These are phyloP conservation scores for Notoglanidium macrostoma DNA, from an alignment of 2,797 vertebrate genomes.

Conservation along the genomic window DNA sequence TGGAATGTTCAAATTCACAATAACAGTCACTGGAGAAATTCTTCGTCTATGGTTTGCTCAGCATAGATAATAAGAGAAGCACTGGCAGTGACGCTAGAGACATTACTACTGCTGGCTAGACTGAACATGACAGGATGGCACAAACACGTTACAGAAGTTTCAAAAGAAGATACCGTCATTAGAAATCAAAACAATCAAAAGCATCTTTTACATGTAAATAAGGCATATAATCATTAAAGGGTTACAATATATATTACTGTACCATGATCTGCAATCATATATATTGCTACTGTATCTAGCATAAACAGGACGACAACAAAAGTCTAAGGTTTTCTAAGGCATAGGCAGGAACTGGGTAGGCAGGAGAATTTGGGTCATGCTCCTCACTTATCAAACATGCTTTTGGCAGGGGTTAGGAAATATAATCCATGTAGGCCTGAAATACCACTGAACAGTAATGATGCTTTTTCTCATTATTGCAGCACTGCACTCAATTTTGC, in stretches of 20 bases:
- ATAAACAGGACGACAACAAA: conserved; percentile 28
- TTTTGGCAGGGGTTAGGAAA: conserved; percentile 28
- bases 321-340: conserved; percentile 34
- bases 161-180: conserved; percentile 33
- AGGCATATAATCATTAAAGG: conserved; percentile 60
- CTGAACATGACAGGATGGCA: conserved; percentile 31
- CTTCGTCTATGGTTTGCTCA: conserved; percentile 31
- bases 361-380: conserved; percentile 9
- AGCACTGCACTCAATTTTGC: neutral
- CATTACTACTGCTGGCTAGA: conserved; percentile 47
- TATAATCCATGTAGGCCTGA: neutral
- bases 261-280: conserved; percentile 47
- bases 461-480: neutral
- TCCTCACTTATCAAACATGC: conserved; percentile 21
- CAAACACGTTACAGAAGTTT: conserved; percentile 23
- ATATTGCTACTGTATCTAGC: conserved; percentile 43
- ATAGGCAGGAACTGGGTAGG: conserved; percentile 23
- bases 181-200: conserved; percentile 40
- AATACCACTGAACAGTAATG: conserved; percentile 8
- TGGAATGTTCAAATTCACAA: conserved; percentile 54
- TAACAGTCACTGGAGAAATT: conserved; percentile 63
- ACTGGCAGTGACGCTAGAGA: conserved; percentile 21
- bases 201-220: conserved; percentile 48
- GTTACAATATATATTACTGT: conserved; percentile 52
- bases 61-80: conserved; percentile 19